These are phyloP conservation scores for Pachyseris speciosa DNA, from an alignment of 64 coral and sea anemone genomes.

Conservation along the genomic window DNA sequence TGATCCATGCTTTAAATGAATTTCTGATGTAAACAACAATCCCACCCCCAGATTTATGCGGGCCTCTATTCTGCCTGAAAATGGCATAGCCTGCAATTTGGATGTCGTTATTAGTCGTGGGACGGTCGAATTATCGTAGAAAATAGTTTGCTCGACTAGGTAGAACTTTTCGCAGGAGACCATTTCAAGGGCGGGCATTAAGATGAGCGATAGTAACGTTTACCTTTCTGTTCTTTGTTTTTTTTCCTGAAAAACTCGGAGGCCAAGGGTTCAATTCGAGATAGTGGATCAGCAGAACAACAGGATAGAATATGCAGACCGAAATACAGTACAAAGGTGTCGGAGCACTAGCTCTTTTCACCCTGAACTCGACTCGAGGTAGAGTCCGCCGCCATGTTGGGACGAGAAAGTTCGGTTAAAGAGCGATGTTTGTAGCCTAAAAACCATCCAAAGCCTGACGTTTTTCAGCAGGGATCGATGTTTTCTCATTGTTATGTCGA, in stretches of 20 bases:
- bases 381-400: not conserved
- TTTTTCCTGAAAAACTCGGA: not conserved
- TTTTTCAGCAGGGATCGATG: not conserved
- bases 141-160: not conserved
- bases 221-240: slow-evolving; percentile 20
- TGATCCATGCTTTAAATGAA: slow-evolving; percentile 9
- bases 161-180: not conserved
- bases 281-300: not conserved
- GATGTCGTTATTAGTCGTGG: not conserved
- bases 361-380: not conserved
- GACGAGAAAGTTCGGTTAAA: not conserved
- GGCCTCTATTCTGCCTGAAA: slow-evolving; percentile 50
- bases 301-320: slow-evolving; percentile 34
- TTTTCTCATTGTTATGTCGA: not conserved
- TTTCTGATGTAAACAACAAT: slow-evolving; percentile 31
- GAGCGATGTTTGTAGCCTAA: not conserved
- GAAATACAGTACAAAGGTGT: slow-evolving; percentile 13
- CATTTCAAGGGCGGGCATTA: slow-evolving; percentile 30
- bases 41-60: slow-evolving; percentile 33
- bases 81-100: slow-evolving; percentile 28
- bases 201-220: slow-evolving; percentile 40
- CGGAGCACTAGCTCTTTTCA: slow-evolving; percentile 34
- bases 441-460: not conserved
- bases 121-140: not conserved
- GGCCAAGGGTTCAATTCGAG: slow-evolving; percentile 40